These are phyloP conservation scores for Sciaenops ocellatus DNA, from an alignment of 2,797 vertebrate species.

Conservation along the genomic window DNA sequence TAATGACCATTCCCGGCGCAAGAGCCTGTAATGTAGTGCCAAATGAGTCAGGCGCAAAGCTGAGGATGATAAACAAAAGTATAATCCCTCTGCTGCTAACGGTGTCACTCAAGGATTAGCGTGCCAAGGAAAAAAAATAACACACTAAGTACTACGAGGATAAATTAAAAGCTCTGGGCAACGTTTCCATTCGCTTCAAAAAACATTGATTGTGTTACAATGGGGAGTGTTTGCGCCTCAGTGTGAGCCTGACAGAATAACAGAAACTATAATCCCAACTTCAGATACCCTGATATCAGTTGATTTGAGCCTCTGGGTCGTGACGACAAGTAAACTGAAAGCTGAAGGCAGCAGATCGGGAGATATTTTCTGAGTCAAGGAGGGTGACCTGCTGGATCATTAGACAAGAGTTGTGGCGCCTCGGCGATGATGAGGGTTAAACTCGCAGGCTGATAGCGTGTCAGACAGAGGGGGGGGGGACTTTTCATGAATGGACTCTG, in stretches of 20 bases:
- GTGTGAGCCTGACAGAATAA: slow-evolving; percentile 23
- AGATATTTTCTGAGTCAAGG: slow-evolving; percentile 50
- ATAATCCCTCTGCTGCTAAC: slow-evolving; percentile 82
- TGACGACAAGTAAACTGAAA: slow-evolving; percentile 41
- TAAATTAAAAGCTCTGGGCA: slow-evolving; percentile 71
- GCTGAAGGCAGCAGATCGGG: slow-evolving; percentile 33
- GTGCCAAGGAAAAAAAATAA: slow-evolving; percentile 68
- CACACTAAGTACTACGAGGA: slow-evolving; percentile 73
- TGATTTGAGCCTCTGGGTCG: slow-evolving; percentile 36
- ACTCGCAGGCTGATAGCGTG: slow-evolving; percentile 36
- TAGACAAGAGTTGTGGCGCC: slow-evolving; percentile 51
- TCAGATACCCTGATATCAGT: slow-evolving; percentile 45
- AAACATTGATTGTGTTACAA: slow-evolving; percentile 38
- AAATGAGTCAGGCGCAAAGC: slow-evolving; percentile 68
- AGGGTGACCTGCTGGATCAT: slow-evolving; percentile 68
- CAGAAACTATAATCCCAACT: slow-evolving; percentile 58
- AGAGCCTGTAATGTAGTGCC: slow-evolving; percentile 38
- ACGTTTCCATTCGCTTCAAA: slow-evolving; percentile 40
- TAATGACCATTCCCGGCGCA: slow-evolving; percentile 45
- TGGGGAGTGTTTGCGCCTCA: slow-evolving; percentile 34
- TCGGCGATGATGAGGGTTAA: slow-evolving; percentile 60
- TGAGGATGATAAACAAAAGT: slow-evolving; percentile 77
- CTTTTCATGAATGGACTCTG: slow-evolving; percentile 19
- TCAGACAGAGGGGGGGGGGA: not conserved
- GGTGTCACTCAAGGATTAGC: slow-evolving; percentile 86